Conservation (phyloP, 2,797 vertebrate genomes). For the Sebastes miniatus region DNA sequence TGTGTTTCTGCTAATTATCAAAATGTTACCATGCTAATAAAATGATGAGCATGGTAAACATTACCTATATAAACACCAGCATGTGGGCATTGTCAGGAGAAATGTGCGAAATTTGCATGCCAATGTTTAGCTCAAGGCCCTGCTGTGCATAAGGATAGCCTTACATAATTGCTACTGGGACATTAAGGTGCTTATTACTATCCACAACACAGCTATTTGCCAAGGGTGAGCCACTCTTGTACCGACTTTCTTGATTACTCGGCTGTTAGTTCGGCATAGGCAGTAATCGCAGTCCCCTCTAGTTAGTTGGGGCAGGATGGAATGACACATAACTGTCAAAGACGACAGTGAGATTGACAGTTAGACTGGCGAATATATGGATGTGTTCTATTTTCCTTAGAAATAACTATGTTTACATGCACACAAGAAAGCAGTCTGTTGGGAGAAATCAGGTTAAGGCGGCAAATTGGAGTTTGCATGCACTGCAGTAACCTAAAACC, state of each 20-base stretch:
- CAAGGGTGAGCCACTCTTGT: not conserved
- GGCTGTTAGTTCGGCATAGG: not conserved
- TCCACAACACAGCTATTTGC: not conserved
- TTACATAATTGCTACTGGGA: not conserved
- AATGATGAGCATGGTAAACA: not conserved
- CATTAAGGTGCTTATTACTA: not conserved
- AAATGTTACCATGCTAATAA: not conserved
- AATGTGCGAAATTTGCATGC: not conserved
- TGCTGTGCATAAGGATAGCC: not conserved
- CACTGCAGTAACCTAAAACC: conserved; percentile 6
- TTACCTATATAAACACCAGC: not conserved
- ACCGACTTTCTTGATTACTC: not conserved
- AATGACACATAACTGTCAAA: not conserved
- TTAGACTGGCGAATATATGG: not conserved
- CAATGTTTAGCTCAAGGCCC: not conserved
- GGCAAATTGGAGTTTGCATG: conserved; percentile 12
- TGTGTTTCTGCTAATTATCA: too few relatives aligned
- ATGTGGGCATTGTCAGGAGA: not conserved
- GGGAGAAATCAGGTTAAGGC: not conserved
- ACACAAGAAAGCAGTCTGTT: not conserved
- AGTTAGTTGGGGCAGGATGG: not conserved
- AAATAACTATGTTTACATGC: conserved; percentile 1
- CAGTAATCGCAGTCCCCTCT: not conserved
- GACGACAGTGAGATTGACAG: not conserved
- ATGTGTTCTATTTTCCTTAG: conserved; percentile 1